Evolutionary conservation across 2,113 vertebrate species (phyloP).

Genomic region (Lagenorhynchus albirostris): DNA sequence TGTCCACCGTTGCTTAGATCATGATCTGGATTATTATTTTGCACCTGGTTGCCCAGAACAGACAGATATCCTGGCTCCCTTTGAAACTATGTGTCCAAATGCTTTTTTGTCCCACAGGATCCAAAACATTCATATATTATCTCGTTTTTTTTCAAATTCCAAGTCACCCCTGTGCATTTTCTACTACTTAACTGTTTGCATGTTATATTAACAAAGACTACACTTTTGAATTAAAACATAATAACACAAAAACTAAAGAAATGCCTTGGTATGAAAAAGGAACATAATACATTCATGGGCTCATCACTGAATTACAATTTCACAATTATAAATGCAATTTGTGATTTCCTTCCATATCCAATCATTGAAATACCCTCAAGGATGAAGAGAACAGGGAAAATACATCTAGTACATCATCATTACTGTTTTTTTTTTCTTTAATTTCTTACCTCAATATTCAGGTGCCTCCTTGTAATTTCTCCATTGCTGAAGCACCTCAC

Average conservation of each 20-base stretch:
- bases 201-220: not conserved
- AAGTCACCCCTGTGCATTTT: not conserved
- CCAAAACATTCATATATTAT: not conserved
- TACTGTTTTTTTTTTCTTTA: not conserved
- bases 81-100: not conserved
- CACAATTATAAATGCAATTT: not conserved
- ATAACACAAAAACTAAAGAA: conserved; percentile 3
- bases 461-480: not conserved
- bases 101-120: not conserved
- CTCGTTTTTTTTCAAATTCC: not conserved
- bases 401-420: not conserved
- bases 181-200: not conserved
- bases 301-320: conserved; percentile 12
- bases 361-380: not conserved
- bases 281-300: not conserved
- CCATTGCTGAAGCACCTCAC: not conserved
- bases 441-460: not conserved
- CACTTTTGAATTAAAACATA: conserved; percentile 12
- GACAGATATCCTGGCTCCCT: not conserved
- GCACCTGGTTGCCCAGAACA: not conserved
- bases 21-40: not conserved
- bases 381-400: not conserved
- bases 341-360: not conserved
- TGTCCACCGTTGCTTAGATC: not conserved
- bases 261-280: not conserved